A percentile compares a stretch with the other conserved stretches of the same genome.
phyloP scores from a whole-genome alignment of 2,797 vertebrate species.

The Rhabdophis nuchalis region DNA sequence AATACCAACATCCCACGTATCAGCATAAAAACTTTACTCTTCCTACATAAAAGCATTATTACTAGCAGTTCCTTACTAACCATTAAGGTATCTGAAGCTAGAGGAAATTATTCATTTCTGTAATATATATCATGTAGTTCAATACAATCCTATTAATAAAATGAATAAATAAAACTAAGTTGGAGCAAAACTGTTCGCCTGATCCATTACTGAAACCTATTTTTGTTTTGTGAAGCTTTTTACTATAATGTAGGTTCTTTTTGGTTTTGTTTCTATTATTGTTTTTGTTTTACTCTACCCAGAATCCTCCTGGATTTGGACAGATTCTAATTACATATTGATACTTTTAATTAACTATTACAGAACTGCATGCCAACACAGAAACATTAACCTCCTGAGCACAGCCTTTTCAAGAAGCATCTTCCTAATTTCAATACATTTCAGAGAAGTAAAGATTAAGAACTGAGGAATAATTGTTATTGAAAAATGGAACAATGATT shows the following conservation, averaged over 20 bases:
- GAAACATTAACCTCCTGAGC: neutral
- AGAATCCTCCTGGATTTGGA: neutral
- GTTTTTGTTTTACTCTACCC: neutral
- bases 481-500: neutral
- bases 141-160: neutral
- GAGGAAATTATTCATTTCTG: neutral
- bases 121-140: neutral
- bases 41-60: neutral
- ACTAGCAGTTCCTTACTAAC: neutral
- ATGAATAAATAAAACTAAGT: neutral
- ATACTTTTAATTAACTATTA: neutral
- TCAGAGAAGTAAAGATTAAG: neutral
- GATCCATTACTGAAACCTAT: neutral
- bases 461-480: neutral
- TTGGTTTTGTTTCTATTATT: neutral
- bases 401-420: neutral
- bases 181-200: neutral
- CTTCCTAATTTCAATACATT: neutral
- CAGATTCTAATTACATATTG: neutral
- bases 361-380: neutral
- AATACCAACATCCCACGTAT: neutral
- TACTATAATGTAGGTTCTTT: neutral
- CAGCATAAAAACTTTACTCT: neutral
- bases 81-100: neutral
- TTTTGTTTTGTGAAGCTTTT: neutral